Conservation (phyloP, 2,888 invertebrate species). For the Andrena marginata region DNA sequence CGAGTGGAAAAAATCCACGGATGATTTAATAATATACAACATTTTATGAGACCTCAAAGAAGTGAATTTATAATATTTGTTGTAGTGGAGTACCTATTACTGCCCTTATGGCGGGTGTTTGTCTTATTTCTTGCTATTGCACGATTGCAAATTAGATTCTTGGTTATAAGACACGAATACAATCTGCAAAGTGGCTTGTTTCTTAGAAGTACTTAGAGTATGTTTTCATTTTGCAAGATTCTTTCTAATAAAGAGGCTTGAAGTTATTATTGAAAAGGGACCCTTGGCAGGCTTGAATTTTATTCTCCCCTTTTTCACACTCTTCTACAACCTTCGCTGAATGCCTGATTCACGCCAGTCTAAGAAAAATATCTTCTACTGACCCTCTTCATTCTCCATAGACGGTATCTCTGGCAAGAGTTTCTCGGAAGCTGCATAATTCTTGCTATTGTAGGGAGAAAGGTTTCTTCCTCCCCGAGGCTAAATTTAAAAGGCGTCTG, state of each 20-base stretch:
- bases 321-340: neutral
- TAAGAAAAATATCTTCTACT: constrained; percentile 10
- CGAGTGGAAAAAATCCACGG: too few relatives aligned
- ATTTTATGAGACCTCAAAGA: too few relatives aligned
- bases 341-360: neutral
- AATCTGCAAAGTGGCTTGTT: too few relatives aligned
- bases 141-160: too few relatives aligned
- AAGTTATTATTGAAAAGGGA: neutral
- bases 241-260: neutral
- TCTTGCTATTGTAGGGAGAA: neutral
- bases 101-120: too few relatives aligned
- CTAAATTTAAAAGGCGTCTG: neutral
- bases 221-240: neutral
- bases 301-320: neutral
- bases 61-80: too few relatives aligned
- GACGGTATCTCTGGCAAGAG: neutral
- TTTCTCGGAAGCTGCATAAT: constrained; percentile 9
- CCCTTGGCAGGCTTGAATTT: neutral
- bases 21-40: too few relatives aligned
- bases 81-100: too few relatives aligned
- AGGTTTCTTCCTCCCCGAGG: neutral
- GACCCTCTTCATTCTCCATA: constrained; percentile 2
- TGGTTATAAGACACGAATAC: too few relatives aligned
- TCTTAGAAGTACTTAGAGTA: too few relatives aligned
- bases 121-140: too few relatives aligned